Percentiles rank a stretch among this genome's conserved stretches.
phyloP scores from a whole-genome alignment of 2,888 invertebrate species.

The Autographa gamma region DNA sequence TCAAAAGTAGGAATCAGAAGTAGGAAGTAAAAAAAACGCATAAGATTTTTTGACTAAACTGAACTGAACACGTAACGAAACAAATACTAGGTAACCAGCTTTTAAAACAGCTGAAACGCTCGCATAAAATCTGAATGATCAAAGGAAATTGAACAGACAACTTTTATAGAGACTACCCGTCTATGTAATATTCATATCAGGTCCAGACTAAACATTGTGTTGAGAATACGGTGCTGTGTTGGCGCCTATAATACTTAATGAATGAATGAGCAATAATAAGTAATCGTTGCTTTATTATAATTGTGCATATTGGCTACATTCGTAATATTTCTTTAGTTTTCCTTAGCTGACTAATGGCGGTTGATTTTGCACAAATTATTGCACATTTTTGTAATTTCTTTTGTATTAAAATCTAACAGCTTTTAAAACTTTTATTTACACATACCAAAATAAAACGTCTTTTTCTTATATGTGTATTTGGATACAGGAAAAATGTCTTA shows the following conservation, averaged over 20 bases:
- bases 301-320: not conserved
- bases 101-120: slow-evolving; percentile 23
- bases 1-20: not conserved
- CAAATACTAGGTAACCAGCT: slow-evolving; percentile 3
- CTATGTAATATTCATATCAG: slow-evolving; percentile 28
- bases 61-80: not conserved
- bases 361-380: not conserved
- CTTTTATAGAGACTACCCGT: slow-evolving; percentile 24
- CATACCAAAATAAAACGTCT: no score
- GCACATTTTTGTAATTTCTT: no score
- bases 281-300: slow-evolving; percentile 20
- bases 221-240: slow-evolving; percentile 18
- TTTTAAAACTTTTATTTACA: no score
- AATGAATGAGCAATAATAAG: slow-evolving; percentile 15
- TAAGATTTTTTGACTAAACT: no score
- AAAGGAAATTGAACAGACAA: slow-evolving; percentile 34
- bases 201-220: slow-evolving; percentile 40
- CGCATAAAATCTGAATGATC: slow-evolving; percentile 25
- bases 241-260: slow-evolving; percentile 29
- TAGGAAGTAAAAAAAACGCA: no score
- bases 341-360: not conserved
- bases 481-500: not conserved
- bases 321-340: not conserved
- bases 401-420: no score
- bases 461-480: no score